Evolutionary conservation across 2,113 vertebrate species (phyloP).

Genomic region (Sander lucioperca): DNA sequence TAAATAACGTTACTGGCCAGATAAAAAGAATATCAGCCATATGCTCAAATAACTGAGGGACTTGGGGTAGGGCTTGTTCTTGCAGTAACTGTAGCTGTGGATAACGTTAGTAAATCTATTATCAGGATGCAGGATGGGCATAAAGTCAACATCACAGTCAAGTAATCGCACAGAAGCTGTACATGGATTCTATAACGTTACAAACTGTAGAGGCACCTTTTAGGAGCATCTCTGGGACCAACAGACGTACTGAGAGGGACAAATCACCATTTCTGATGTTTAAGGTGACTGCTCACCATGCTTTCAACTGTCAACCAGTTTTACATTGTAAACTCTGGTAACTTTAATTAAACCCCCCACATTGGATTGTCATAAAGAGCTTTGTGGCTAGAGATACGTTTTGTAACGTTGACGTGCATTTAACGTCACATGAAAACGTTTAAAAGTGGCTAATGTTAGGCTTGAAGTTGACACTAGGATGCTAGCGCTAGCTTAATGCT

Average conservation of each 20-base stretch:
- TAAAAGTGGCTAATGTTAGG: neutral
- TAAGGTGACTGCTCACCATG: neutral
- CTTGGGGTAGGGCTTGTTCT: no score
- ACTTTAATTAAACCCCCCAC: neutral
- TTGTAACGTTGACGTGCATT: no score
- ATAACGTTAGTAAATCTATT: neutral
- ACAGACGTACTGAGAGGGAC: neutral
- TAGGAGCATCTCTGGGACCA: neutral
- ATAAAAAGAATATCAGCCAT: no score
- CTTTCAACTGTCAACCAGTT: neutral
- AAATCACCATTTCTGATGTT: neutral
- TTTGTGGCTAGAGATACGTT: rapidly evolving
- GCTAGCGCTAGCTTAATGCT: constrained; percentile 1
- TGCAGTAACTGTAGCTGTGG: no score
- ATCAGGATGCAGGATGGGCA: neutral
- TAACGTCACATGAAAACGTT: no score
- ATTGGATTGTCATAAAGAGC: rapidly evolving
- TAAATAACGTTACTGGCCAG: no score
- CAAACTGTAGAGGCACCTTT: no score
- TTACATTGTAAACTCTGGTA: neutral
- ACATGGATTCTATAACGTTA: neutral
- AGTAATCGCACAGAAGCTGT: neutral
- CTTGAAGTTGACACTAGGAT: neutral
- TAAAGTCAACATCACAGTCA: neutral
- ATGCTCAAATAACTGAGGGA: neutral